These are phyloP conservation scores for Philypnodon macrostomus DNA, from an alignment of 2,797 vertebrate genomes.

Conservation along the genomic window DNA sequence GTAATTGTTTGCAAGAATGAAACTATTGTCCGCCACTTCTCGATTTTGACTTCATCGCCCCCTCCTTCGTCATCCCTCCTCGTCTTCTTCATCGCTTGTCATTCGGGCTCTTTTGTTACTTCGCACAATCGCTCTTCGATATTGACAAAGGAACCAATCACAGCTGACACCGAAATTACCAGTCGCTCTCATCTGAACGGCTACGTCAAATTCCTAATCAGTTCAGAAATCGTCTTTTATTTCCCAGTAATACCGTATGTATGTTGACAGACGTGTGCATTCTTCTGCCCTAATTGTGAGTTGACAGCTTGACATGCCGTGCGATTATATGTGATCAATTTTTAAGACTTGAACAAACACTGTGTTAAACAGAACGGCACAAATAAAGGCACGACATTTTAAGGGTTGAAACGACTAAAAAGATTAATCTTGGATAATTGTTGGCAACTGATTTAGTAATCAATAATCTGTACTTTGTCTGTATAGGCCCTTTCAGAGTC, in stretches of 20 bases:
- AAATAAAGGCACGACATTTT: conserved; percentile 5
- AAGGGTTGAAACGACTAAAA: too few species aligned
- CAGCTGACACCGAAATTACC: conserved; percentile 64
- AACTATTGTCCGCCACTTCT: conserved; percentile 37
- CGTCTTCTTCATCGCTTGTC: conserved; percentile 51
- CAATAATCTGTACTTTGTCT: too few species aligned
- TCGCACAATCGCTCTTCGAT: conserved; percentile 36
- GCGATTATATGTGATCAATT: conserved; percentile 46
- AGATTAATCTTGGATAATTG: too few species aligned
- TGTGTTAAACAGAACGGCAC: conserved; percentile 23
- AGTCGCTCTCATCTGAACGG: conserved; percentile 45
- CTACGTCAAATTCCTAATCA: conserved; percentile 57
- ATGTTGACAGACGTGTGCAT: conserved; percentile 38
- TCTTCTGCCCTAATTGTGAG: conserved; percentile 24
- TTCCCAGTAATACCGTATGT: conserved; percentile 46
- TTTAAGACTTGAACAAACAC: conserved; percentile 20
- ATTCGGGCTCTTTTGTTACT: conserved; percentile 53
- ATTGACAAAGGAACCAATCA: conserved; percentile 65
- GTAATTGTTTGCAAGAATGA: conserved; percentile 40
- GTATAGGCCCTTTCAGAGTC: too few species aligned
- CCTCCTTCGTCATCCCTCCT: conserved; percentile 21
- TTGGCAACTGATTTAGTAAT: too few species aligned
- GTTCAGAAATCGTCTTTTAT: conserved; percentile 46
- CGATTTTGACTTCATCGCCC: conserved; percentile 30
- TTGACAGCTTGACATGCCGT: conserved; percentile 52